Evolutionary conservation across 2,113 vertebrate genomes (phyloP).

Genomic region (Trochalopteron elliotii): DNA sequence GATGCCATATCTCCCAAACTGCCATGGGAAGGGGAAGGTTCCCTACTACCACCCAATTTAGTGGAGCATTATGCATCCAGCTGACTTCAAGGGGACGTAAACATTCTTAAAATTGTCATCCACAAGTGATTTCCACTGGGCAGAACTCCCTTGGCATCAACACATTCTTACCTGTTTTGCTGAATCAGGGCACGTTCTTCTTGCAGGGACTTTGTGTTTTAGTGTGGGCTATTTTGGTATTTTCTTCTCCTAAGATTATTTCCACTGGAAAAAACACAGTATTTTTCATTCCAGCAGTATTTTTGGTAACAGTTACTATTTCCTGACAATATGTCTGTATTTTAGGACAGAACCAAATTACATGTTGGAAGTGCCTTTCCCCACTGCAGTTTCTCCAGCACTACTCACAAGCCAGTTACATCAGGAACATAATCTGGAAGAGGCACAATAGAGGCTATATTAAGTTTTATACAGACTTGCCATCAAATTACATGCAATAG

Average conservation of each 20-base stretch:
- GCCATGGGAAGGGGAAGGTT: not conserved
- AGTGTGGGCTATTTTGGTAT: not conserved
- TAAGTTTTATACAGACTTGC: constrained; percentile 58
- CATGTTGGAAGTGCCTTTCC: constrained; percentile 52
- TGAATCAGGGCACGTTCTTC: constrained; percentile 14
- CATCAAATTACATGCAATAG: constrained; percentile 26
- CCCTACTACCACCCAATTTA: not conserved
- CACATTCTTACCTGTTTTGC: not conserved
- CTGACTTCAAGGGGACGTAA: not conserved
- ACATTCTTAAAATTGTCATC: not conserved
- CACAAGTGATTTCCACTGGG: not conserved
- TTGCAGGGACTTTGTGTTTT: constrained; percentile 13
- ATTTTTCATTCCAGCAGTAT: constrained; percentile 48
- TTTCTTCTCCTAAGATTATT: constrained; percentile 33
- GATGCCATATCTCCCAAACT: not conserved
- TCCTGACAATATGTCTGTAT: constrained; percentile 60
- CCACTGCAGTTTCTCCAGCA: constrained; percentile 34
- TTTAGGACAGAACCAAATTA: constrained; percentile 67
- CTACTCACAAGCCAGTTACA: constrained; percentile 35
- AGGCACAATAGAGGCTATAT: constrained; percentile 58
- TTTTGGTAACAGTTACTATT: constrained; percentile 68
- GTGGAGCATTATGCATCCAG: not conserved
- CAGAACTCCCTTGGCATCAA: not conserved
- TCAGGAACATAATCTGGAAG: constrained; percentile 18
- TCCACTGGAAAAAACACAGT: constrained; percentile 36